Evolutionary conservation across 2,113 vertebrate species (phyloP).

Genomic region (Origma solitaria): DNA sequence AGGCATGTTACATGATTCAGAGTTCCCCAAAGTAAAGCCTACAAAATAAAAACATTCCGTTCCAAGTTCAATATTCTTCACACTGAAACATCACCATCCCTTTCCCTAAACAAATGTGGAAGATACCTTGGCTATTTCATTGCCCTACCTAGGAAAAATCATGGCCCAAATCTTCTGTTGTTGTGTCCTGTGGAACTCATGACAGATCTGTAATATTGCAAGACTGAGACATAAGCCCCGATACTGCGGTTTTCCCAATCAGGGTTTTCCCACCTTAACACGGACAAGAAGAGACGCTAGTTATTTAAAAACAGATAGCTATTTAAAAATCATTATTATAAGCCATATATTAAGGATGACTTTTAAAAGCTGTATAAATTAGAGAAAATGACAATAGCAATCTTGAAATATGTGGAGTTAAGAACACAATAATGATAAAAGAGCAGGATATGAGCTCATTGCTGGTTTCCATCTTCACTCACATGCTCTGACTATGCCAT

Average conservation of each 20-base stretch:
- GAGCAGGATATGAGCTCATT: not conserved
- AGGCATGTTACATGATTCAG: not conserved
- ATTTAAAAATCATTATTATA: not conserved
- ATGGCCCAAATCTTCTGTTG: not conserved
- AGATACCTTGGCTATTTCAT: not conserved
- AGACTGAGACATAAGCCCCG: not conserved
- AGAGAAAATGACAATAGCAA: not conserved
- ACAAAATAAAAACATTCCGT: not conserved
- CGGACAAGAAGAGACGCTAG: not conserved
- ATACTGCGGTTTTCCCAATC: not conserved
- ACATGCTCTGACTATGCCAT: not conserved
- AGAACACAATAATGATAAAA: not conserved
- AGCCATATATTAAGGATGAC: not conserved
- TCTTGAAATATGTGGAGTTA: not conserved
- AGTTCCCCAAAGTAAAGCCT: not conserved
- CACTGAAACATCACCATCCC: not conserved
- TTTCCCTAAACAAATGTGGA: not conserved
- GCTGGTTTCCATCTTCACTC: not conserved
- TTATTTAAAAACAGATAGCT: not conserved
- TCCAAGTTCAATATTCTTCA: not conserved
- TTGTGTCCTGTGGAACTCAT: not conserved
- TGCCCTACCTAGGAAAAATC: not conserved
- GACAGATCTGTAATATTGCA: not conserved
- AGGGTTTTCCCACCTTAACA: not conserved
- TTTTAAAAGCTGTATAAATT: not conserved